A percentile compares a stretch with the other conserved stretches of the same genome.
Conservation (phyloP, 2,113 vertebrate genomes). For the Rhagologus leucostigma region DNA sequence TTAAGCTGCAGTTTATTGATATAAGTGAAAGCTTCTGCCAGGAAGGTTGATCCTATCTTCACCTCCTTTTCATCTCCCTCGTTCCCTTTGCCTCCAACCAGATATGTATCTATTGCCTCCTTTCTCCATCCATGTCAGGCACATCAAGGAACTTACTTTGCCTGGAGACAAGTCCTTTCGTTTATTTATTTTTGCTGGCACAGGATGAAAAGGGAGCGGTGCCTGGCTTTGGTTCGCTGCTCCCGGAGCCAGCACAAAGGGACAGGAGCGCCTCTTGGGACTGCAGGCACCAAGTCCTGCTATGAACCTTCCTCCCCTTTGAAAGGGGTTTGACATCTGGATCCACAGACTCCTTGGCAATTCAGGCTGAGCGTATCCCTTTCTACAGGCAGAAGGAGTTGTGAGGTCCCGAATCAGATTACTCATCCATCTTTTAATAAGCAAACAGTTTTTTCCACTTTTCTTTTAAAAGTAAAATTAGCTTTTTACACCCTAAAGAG, state of each 20-base stretch:
- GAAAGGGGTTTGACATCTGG: background rate
- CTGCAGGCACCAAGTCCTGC: background rate
- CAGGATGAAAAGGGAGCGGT: background rate
- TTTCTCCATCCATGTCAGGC: background rate
- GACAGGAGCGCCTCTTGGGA: background rate
- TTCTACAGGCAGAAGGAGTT: background rate
- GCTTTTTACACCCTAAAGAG: background rate
- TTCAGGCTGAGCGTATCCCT: background rate
- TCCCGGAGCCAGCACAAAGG: background rate
- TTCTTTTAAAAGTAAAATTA: background rate
- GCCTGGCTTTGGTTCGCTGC: background rate
- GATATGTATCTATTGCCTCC: background rate
- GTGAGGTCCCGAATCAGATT: background rate
- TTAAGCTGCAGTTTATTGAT: background rate
- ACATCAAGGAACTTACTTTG: background rate
- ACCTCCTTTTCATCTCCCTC: background rate
- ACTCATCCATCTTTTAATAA: background rate
- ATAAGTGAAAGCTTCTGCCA: background rate
- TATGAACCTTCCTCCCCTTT: background rate
- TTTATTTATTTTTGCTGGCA: slow-evolving; percentile 41
- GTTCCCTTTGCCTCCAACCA: background rate
- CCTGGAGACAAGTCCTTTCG: background rate
- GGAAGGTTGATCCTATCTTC: background rate
- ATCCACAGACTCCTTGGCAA: background rate
- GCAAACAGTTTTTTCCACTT: fast-evolving